Conservation (phyloP, 2,113 vertebrate genomes). For the Mastomys coucha region DNA sequence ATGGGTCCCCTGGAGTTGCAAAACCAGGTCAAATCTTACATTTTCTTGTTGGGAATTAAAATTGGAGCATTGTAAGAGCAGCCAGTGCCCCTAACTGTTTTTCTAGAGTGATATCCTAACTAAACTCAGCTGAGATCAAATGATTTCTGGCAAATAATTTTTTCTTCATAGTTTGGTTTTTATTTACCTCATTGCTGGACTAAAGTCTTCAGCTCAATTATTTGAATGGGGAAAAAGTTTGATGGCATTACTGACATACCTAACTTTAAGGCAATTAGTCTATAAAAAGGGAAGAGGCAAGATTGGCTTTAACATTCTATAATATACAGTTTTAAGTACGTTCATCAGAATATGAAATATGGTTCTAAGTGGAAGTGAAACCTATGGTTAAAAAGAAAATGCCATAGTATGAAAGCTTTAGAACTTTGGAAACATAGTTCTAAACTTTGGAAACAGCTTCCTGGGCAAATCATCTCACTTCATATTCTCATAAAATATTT, state of each 20-base stretch:
- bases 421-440: neutral
- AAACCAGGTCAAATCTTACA: neutral
- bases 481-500: neutral
- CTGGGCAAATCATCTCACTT: neutral
- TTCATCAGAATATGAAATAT: neutral
- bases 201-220: neutral
- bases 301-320: neutral
- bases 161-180: neutral
- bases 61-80: neutral
- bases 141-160: conserved; percentile 24
- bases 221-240: conserved; percentile 1
- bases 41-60: neutral
- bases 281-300: neutral
- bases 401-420: neutral
- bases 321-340: neutral
- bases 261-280: neutral
- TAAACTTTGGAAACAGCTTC: no score
- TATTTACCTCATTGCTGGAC: neutral
- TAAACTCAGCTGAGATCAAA: neutral
- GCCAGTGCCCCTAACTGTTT: neutral
- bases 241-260: neutral
- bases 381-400: neutral
- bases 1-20: neutral
- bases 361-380: neutral
- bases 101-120: neutral